phyloP scores from a whole-genome alignment of 2,888 invertebrate species.

The Lamellibrachia satsuma region DNA sequence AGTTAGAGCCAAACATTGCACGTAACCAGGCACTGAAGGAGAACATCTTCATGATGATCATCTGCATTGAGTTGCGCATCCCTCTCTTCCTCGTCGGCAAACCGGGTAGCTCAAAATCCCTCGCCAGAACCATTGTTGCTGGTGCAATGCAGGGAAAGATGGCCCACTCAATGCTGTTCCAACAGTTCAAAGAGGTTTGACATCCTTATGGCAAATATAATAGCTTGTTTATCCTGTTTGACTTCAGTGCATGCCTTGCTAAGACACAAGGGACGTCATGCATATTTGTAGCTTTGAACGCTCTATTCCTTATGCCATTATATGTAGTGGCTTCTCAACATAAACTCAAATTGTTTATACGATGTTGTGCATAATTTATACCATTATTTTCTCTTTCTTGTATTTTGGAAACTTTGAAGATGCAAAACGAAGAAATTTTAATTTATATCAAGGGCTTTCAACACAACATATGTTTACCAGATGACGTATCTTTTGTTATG shows the following conservation, averaged over 20 bases:
- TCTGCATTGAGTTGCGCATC: constrained; percentile 62
- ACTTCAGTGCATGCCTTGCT: too few species aligned
- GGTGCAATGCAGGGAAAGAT: constrained; percentile 60
- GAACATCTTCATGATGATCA: constrained; percentile 63
- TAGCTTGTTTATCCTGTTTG: too few species aligned
- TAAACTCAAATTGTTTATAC: too few species aligned
- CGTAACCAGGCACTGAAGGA: constrained; percentile 59
- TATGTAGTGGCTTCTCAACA: too few species aligned
- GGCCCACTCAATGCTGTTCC: constrained; percentile 51
- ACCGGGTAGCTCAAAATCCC: constrained; percentile 63
- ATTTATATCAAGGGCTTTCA: not conserved
- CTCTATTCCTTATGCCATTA: too few species aligned
- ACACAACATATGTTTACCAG: not conserved
- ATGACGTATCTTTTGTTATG: not conserved
- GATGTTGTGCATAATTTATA: too few species aligned
- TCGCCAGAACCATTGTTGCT: constrained; percentile 60
- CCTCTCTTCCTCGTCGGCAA: constrained; percentile 64
- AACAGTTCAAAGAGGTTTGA: constrained; percentile 53
- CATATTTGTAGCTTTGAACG: too few species aligned
- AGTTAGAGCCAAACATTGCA: constrained; percentile 54
- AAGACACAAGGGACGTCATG: too few species aligned
- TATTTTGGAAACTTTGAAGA: too few species aligned
- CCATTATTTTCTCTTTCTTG: too few species aligned
- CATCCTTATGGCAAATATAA: too few species aligned
- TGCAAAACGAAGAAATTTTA: too few species aligned